A percentile compares a stretch with the other conserved stretches of the same genome.
Evolutionary conservation across 2,888 invertebrate species (phyloP).

Genomic region (Limnephilus auricula): DNA sequence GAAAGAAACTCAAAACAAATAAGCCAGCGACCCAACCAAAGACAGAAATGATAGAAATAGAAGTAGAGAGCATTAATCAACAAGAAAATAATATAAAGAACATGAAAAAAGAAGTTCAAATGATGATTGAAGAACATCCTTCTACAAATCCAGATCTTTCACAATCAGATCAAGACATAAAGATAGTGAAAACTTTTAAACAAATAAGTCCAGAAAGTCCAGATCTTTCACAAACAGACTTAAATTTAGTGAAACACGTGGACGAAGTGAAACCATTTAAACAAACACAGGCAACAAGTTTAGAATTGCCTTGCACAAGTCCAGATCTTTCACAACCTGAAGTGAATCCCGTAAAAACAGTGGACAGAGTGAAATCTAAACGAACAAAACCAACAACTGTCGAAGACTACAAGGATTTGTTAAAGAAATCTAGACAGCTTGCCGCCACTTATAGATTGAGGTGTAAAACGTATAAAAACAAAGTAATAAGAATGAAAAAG

Average conservation of each 20-base stretch:
- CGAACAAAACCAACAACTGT: background rate
- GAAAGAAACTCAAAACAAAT: background rate
- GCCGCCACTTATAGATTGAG: background rate
- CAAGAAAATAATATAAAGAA: background rate
- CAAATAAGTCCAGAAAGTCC: background rate
- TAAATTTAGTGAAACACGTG: background rate
- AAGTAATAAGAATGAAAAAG: background rate
- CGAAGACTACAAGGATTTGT: background rate
- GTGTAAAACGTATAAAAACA: background rate
- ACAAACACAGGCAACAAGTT: background rate
- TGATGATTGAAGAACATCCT: background rate
- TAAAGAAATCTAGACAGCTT: background rate
- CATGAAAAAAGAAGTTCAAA: background rate
- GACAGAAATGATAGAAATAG: background rate
- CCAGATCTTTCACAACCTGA: background rate
- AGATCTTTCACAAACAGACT: background rate
- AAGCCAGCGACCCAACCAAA: background rate
- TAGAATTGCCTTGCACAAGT: background rate
- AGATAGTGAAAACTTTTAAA: background rate
- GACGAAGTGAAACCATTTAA: background rate
- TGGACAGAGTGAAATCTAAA: background rate
- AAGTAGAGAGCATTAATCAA: background rate
- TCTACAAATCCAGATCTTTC: background rate
- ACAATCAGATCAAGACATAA: background rate
- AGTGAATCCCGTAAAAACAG: background rate